phyloP scores from a whole-genome alignment of 1,140 invertebrate genomes.

The Drosophila nebulosa region DNA sequence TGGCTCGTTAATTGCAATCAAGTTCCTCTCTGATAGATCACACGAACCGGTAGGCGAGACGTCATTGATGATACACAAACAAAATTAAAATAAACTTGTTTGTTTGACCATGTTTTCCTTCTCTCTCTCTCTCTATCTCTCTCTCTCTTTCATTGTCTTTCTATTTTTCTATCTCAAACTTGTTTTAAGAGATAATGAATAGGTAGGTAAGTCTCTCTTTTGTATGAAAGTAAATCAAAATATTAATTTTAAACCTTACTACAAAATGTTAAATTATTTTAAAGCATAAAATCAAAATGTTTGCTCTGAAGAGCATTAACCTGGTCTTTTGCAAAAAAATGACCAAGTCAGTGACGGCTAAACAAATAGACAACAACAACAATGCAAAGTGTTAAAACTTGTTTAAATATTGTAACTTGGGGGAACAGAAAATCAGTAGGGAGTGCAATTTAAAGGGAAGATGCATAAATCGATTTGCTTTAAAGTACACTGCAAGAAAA shows the following conservation, averaged over 20 bases:
- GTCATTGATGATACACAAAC: slow-evolving; percentile 30
- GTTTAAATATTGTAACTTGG: background rate
- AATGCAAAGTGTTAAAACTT: background rate
- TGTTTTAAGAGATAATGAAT: background rate
- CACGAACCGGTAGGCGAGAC: background rate
- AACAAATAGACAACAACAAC: background rate
- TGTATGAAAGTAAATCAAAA: background rate
- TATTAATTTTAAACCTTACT: background rate
- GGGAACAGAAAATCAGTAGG: background rate
- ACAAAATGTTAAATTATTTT: background rate
- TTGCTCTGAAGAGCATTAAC: background rate
- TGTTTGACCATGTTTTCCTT: background rate
- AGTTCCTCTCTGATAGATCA: slow-evolving; percentile 10
- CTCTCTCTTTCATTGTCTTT: background rate
- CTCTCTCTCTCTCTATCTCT: background rate
- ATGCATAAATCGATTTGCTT: background rate
- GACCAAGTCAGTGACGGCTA: background rate
- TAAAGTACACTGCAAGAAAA: background rate
- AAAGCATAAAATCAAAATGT: background rate
- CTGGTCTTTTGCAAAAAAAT: background rate
- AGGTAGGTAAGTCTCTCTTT: background rate
- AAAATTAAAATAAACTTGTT: slow-evolving; percentile 7
- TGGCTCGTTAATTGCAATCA: slow-evolving; percentile 2
- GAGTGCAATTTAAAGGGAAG: background rate
- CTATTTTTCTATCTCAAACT: background rate